phyloP scores from a whole-genome alignment of 2,113 vertebrate species.

The Megalops atlanticus region DNA sequence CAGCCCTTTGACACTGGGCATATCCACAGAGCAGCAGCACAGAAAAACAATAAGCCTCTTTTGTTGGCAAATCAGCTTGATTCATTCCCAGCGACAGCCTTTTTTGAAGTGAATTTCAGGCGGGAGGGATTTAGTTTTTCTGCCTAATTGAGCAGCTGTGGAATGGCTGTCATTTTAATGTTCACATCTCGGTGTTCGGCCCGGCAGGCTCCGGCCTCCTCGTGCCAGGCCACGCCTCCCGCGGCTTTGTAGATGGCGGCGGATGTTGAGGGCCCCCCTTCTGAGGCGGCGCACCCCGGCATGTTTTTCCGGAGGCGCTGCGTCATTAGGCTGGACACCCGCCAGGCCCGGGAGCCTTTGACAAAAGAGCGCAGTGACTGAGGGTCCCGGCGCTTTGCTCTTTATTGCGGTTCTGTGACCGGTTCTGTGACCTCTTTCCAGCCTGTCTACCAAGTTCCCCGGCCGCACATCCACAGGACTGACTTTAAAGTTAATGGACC shows the following conservation, averaged over 20 bases:
- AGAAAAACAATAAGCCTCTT: conserved; percentile 31
- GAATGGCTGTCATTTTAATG: conserved; percentile 30
- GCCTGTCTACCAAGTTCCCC: no score
- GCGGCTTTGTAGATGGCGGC: background rate
- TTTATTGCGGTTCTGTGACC: background rate
- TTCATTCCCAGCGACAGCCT: conserved; percentile 22
- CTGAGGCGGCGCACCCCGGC: background rate
- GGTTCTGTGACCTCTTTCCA: no score
- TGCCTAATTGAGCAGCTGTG: conserved; percentile 38
- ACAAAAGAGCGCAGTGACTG: background rate
- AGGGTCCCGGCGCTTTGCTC: background rate
- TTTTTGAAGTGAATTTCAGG: conserved; percentile 33
- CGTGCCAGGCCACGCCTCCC: background rate
- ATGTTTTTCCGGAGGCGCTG: background rate
- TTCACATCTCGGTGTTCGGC: conserved; percentile 25
- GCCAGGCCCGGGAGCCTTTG: background rate
- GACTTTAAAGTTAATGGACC: no score
- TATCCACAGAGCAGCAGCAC: conserved; percentile 22
- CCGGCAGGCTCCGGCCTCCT: background rate
- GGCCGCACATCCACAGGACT: background rate
- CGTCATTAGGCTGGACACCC: background rate
- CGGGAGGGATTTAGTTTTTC: conserved; percentile 25
- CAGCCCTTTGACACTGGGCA: conserved; percentile 23
- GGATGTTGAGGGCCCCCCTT: background rate
- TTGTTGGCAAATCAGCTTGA: conserved; percentile 28